Evolutionary conservation across 2,113 vertebrate genomes (phyloP).

Genomic region (Phylloscopus trochilus): DNA sequence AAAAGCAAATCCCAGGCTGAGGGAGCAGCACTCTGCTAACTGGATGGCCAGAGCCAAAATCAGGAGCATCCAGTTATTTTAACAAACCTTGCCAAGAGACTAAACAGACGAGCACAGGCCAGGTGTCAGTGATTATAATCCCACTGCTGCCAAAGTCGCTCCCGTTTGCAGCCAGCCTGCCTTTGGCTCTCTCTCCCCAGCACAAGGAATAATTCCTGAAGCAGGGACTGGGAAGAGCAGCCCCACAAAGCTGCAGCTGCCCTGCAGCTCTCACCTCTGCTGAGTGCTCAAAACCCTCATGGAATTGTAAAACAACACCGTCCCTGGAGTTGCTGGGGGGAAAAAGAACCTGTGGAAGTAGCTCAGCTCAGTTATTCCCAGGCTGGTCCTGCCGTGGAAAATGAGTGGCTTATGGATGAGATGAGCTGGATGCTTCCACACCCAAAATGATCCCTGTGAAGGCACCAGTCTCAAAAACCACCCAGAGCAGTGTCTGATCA

Average conservation of each 20-base stretch:
- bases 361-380: rapidly evolving
- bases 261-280: not conserved
- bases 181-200: not conserved
- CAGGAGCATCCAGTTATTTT: conserved; percentile 18
- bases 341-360: not conserved
- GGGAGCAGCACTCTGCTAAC: conserved; percentile 12
- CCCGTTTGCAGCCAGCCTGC: not conserved
- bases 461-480: not conserved
- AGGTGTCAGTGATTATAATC: conserved; percentile 45
- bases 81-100: conserved; percentile 28
- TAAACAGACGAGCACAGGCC: not conserved
- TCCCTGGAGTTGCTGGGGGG: not conserved
- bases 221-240: not conserved
- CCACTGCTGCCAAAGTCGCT: conserved; percentile 24
- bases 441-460: not conserved
- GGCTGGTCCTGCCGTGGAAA: not conserved
- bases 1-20: not conserved
- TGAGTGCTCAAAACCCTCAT: rapidly evolving
- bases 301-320: rapidly evolving
- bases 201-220: not conserved
- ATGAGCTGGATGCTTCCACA: not conserved
- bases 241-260: not conserved
- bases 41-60: conserved; percentile 9
- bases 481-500: not conserved
- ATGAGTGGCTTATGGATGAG: not conserved